Conservation (phyloP, 2,797 vertebrate species). For the Rachycentron canadum region DNA sequence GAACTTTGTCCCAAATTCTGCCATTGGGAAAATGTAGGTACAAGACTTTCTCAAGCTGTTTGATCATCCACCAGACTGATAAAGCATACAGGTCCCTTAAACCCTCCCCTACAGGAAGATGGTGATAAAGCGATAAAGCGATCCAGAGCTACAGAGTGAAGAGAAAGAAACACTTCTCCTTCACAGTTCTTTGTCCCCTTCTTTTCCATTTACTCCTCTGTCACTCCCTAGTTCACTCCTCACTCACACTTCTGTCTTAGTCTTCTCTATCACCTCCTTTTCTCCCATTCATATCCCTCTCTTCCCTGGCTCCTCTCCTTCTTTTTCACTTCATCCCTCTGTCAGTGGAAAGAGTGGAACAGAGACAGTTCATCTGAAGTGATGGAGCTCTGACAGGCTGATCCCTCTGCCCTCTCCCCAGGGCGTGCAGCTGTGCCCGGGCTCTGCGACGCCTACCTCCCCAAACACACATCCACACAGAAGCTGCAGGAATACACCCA, state of each 20-base stretch:
- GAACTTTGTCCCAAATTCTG: neutral
- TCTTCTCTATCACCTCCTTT: conserved; percentile 36
- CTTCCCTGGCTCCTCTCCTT: conserved; percentile 35
- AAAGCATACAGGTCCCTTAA: conserved; percentile 14
- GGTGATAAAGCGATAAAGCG: conserved; percentile 25
- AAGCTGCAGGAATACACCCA: conserved; percentile 66
- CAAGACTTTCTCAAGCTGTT: conserved; percentile 2
- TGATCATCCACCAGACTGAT: conserved; percentile 7
- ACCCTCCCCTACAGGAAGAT: conserved; percentile 26
- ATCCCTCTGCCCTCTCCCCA: conserved; percentile 76
- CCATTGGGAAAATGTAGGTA: neutral
- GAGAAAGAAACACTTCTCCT: conserved; percentile 38
- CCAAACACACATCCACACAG: conserved; percentile 64
- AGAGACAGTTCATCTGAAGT: conserved; percentile 66
- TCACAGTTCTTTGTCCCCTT: conserved; percentile 45
- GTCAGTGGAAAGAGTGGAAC: conserved; percentile 30
- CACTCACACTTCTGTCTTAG: conserved; percentile 37
- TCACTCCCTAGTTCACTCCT: conserved; percentile 61
- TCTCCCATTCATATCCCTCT: conserved; percentile 11
- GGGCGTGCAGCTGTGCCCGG: conserved; percentile 78
- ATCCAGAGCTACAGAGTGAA: conserved; percentile 3
- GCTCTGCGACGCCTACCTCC: conserved; percentile 68
- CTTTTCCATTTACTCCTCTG: conserved; percentile 40
- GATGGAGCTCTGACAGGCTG: conserved; percentile 75
- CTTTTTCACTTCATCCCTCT: conserved; percentile 46